Conservation (phyloP, 1,140 invertebrate species). For the Drosophila melanica region DNA sequence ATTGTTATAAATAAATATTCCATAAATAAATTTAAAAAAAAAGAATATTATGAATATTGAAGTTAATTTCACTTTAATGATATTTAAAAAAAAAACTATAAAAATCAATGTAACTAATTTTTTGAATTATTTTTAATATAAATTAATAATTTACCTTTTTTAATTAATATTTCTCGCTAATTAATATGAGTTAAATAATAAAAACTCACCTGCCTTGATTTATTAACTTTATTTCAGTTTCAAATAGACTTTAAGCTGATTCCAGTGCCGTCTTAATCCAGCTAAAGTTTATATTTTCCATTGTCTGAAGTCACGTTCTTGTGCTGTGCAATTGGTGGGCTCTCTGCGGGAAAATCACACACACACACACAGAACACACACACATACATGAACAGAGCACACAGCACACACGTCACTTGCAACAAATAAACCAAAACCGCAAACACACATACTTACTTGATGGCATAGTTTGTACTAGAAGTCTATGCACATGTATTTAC, state of each 20-base stretch:
- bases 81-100: too few relatives aligned
- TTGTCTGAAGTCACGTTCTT: constrained; percentile 36
- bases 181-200: neutral
- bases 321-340: constrained; percentile 15
- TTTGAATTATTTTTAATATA: too few relatives aligned
- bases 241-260: constrained; percentile 3
- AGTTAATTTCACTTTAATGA: too few relatives aligned
- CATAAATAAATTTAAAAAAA: too few relatives aligned
- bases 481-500: constrained; percentile 19
- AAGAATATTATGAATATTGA: too few relatives aligned
- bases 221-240: neutral
- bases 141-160: too few relatives aligned
- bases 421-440: constrained; percentile 24
- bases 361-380: neutral
- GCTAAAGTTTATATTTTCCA: constrained; percentile 2
- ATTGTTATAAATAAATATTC: too few relatives aligned
- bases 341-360: neutral
- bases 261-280: neutral
- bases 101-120: too few relatives aligned
- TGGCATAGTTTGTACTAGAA: neutral
- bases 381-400: neutral
- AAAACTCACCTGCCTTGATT: constrained; percentile 8
- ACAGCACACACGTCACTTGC: constrained; percentile 4
- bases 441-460: constrained; percentile 15
- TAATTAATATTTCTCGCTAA: neutral